These are phyloP conservation scores for Motacilla alba DNA, from an alignment of 2,113 vertebrate species.

Conservation along the genomic window DNA sequence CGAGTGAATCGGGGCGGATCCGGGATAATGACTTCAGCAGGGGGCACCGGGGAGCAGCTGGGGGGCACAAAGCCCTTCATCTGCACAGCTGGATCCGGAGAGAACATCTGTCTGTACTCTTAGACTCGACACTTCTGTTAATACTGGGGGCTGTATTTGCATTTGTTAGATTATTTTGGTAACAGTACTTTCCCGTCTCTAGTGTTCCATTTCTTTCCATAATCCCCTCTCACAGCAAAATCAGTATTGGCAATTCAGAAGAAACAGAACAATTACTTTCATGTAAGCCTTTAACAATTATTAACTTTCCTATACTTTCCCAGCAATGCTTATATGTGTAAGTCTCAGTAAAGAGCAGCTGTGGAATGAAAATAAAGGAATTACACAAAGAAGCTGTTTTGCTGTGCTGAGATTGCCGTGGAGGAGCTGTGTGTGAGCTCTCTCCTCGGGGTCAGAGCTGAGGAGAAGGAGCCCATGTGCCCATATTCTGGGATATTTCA, in stretches of 20 bases:
- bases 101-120: constrained; percentile 54
- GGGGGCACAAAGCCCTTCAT: constrained; percentile 61
- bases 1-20: constrained; percentile 12
- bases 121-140: constrained; percentile 42
- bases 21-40: constrained; percentile 55
- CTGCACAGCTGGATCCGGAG: constrained; percentile 59
- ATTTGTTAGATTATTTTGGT: constrained; percentile 63
- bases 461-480: background rate
- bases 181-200: constrained; percentile 26
- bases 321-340: background rate
- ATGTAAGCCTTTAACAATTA: constrained; percentile 63
- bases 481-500: background rate
- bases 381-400: background rate
- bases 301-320: constrained; percentile 43
- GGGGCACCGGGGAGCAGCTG: constrained; percentile 61
- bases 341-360: constrained; percentile 40
- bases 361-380: constrained; percentile 34
- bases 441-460: background rate
- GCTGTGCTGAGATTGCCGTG: background rate
- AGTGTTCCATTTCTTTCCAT: constrained; percentile 51
- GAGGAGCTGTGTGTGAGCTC: background rate
- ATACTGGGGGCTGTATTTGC: constrained; percentile 56
- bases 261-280: constrained; percentile 56
- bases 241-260: constrained; percentile 47
- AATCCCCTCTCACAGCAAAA: constrained; percentile 55